Conservation (phyloP, 1,140 invertebrate genomes). For the Pemphigus obesinymphae region DNA sequence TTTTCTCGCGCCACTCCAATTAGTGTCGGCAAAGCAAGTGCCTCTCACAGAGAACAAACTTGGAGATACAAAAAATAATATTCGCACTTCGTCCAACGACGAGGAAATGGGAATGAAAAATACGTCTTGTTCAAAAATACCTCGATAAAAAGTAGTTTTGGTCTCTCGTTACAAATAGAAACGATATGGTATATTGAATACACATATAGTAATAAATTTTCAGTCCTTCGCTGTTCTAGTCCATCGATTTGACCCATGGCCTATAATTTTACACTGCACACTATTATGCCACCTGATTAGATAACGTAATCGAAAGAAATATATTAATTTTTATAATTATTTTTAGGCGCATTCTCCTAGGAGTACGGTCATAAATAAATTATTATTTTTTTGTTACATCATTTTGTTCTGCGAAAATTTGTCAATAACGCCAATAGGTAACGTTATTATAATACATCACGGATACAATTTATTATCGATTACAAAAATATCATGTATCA, state of each 20-base stretch:
- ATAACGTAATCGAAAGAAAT: not conserved
- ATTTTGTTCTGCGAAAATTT: no score
- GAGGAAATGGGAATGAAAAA: not conserved
- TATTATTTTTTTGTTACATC: no score
- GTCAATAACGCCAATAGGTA: no score
- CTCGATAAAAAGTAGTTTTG: not conserved
- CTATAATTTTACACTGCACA: no score
- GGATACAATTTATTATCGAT: no score
- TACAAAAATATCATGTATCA: no score
- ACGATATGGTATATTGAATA: not conserved
- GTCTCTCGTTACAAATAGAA: not conserved
- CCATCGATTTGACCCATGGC: not conserved
- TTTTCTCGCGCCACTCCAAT: conserved; percentile 10
- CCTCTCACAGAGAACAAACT: not conserved
- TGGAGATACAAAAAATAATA: not conserved
- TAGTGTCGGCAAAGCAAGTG: conserved; percentile 7
- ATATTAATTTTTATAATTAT: not conserved
- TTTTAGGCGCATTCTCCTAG: no score
- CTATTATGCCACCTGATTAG: not conserved
- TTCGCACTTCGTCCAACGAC: not conserved
- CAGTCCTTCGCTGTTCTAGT: not conserved
- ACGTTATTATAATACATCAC: no score
- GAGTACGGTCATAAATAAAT: not conserved
- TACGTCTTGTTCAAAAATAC: not conserved
- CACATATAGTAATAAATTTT: not conserved